Conservation (phyloP, 1,140 invertebrate genomes). For the Myzus persicae region DNA sequence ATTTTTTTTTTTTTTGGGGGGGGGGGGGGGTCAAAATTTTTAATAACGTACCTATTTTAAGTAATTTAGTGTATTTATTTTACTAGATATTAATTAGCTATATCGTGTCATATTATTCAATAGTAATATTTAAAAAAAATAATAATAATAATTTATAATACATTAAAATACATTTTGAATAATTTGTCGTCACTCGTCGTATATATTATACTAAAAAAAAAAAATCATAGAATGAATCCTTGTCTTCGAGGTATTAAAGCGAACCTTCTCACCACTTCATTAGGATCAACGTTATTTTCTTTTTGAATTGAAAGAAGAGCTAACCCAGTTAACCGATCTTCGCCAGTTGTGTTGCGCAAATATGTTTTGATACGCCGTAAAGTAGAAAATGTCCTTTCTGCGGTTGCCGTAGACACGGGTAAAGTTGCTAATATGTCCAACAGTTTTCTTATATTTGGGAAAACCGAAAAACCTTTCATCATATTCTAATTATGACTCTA, state of each 20-base stretch:
- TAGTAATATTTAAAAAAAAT: neutral
- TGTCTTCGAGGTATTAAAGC: neutral
- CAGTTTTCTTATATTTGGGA: neutral
- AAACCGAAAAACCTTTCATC: constrained; percentile 19
- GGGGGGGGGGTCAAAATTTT: neutral
- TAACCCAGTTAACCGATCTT: neutral
- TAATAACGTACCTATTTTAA: too few species aligned
- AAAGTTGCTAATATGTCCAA: neutral
- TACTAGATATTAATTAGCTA: neutral
- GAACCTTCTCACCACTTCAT: neutral
- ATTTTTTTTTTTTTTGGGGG: neutral
- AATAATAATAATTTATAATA: neutral
- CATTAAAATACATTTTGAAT: too few species aligned
- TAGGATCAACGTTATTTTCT: neutral
- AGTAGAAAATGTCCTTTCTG: neutral
- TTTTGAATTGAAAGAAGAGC: neutral
- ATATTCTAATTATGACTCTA: neutral
- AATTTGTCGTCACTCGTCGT: too few species aligned
- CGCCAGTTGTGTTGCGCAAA: neutral
- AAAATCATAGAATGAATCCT: neutral
- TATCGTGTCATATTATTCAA: neutral
- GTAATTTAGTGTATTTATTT: neutral
- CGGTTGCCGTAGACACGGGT: neutral
- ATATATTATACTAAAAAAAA: neutral
- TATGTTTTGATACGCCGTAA: neutral